Evolutionary conservation across 2,797 vertebrate genomes (phyloP).

Genomic region (Phyllotis vaccarum): DNA sequence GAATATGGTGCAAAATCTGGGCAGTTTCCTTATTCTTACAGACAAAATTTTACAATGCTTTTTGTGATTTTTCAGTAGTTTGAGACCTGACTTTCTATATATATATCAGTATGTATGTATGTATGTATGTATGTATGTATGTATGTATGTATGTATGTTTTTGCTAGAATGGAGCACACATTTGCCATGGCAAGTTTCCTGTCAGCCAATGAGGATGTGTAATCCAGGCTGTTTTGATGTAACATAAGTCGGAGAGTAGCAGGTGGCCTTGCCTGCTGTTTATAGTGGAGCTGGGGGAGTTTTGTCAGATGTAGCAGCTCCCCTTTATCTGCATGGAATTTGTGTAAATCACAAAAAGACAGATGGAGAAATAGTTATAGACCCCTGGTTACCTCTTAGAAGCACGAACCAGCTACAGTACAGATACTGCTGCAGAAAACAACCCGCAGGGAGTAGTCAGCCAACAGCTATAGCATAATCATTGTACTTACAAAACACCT

Average conservation of each 20-base stretch:
- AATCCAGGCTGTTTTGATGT: conserved; percentile 83
- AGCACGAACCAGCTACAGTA: conserved; percentile 72
- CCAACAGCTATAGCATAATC: conserved; percentile 69
- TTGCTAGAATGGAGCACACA: conserved; percentile 51
- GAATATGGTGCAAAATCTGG: conserved; percentile 40
- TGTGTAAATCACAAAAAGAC: conserved; percentile 85
- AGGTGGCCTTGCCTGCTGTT: conserved; percentile 89
- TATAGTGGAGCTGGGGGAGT: conserved; percentile 81
- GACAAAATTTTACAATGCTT: conserved; percentile 24
- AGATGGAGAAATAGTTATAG: conserved; percentile 86
- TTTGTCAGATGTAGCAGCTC: conserved; percentile 85
- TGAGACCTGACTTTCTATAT: neutral
- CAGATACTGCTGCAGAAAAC: neutral
- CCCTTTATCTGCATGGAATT: conserved; percentile 88
- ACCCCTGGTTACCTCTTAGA: conserved; percentile 73
- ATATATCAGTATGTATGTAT: too few species aligned
- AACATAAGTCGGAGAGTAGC: conserved; percentile 85
- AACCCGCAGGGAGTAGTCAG: conserved; percentile 22
- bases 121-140: too few species aligned
- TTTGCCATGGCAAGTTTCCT: conserved; percentile 71
- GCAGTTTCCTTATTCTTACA: neutral
- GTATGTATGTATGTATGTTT: neutral
- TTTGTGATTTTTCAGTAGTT: neutral
- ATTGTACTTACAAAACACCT: conserved; percentile 69
- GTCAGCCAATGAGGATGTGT: conserved; percentile 78